Evolutionary conservation across 2,888 invertebrate genomes (phyloP).

Genomic region (Subacronicta megacephala): DNA sequence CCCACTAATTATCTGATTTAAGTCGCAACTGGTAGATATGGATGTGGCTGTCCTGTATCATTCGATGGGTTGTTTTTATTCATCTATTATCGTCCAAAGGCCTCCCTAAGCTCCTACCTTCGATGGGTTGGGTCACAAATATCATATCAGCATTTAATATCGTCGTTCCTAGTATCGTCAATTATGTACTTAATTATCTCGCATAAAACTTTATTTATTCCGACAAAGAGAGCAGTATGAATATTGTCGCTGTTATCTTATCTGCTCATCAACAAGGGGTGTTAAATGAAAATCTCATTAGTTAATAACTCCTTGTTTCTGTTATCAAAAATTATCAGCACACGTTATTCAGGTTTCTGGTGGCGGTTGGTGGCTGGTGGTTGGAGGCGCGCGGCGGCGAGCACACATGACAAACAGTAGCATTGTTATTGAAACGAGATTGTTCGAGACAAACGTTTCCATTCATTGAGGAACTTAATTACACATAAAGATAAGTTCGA

Average conservation of each 20-base stretch:
- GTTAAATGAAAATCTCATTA: conserved; percentile 34
- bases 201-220: conserved; percentile 2
- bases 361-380: background rate
- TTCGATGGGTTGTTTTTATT: too few species aligned
- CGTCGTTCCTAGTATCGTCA: background rate
- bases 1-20: too few species aligned
- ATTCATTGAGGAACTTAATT: conserved; percentile 17
- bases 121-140: background rate
- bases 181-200: background rate
- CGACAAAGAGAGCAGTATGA: background rate
- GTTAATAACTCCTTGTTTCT: conserved; percentile 27
- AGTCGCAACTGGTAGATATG: too few species aligned
- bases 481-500: conserved; percentile 23
- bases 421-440: conserved; percentile 30
- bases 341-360: background rate
- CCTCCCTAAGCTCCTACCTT: too few species aligned
- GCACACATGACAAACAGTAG: background rate
- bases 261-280: conserved; percentile 21
- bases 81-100: too few species aligned
- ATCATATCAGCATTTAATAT: background rate
- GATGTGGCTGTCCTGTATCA: too few species aligned
- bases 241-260: background rate
- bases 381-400: background rate
- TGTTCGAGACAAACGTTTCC: conserved; percentile 31
- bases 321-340: conserved; percentile 18